These are phyloP conservation scores for Eucriotettix oculatus DNA, from an alignment of 2,888 invertebrate genomes.

Conservation along the genomic window DNA sequence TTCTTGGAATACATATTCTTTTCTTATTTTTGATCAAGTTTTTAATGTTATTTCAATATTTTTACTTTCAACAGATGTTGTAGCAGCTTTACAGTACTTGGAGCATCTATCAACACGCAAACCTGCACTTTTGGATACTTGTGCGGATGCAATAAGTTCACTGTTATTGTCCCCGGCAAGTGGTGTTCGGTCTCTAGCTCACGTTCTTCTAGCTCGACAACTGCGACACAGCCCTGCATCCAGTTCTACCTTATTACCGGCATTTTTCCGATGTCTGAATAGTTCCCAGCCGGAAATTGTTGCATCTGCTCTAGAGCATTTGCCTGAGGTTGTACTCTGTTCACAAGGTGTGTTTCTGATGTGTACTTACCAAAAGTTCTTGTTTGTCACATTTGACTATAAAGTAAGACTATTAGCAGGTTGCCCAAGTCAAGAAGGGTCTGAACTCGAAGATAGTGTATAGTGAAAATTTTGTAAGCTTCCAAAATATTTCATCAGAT, in stretches of 20 bases:
- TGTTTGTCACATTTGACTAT: too few relatives aligned
- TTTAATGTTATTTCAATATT: too few relatives aligned
- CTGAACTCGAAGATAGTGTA: too few relatives aligned
- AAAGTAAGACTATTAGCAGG: too few relatives aligned
- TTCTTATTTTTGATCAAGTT: too few relatives aligned
- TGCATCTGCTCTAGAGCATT: conserved; percentile 57
- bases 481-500: too few relatives aligned
- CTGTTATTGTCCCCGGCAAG: conserved; percentile 43
- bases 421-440: too few relatives aligned
- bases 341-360: conserved; percentile 39
- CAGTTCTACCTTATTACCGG: conserved; percentile 46
- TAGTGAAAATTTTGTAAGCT: too few relatives aligned
- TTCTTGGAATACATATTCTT: not conserved
- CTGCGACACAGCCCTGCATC: conserved; percentile 45
- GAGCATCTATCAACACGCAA: conserved; percentile 54
- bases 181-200: conserved; percentile 49
- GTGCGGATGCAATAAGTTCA: conserved; percentile 45
- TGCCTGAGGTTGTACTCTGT: conserved; percentile 68
- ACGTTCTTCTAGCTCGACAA: conserved; percentile 52
- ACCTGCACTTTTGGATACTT: conserved; percentile 46
- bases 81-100: conserved; percentile 51
- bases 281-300: conserved; percentile 64
- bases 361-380: not conserved
- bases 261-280: conserved; percentile 66
- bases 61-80: conserved; percentile 31